A percentile compares a stretch with the other conserved stretches of the same genome.
Conservation (phyloP, 2,113 vertebrate genomes). For the Ochotona curzoniae region DNA sequence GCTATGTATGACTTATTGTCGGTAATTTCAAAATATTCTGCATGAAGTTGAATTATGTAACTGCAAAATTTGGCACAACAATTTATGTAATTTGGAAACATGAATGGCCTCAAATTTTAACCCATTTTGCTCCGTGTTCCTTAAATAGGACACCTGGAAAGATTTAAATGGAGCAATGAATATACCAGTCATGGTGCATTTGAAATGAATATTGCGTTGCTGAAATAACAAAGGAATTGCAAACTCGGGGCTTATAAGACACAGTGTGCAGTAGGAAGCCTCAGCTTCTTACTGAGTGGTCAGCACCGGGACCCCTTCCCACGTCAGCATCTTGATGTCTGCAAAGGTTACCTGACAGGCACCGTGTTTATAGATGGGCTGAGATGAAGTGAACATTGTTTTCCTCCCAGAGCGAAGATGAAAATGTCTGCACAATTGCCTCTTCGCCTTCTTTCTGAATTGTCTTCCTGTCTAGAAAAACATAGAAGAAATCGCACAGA, state of each 20-base stretch:
- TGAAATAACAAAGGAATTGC: too few relatives aligned
- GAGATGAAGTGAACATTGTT: conserved; percentile 5
- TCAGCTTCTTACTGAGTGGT: not conserved
- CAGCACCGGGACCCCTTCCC: not conserved
- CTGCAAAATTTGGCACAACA: not conserved
- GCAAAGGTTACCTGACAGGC: conserved; percentile 21
- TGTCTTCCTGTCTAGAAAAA: conserved; percentile 61
- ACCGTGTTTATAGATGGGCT: conserved; percentile 23
- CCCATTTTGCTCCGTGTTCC: too few relatives aligned
- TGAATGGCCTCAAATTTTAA: not conserved
- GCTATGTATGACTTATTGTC: not conserved
- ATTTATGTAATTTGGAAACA: not conserved
- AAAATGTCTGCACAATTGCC: not conserved
- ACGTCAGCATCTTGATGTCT: not conserved
- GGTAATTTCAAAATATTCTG: conserved; percentile 1
- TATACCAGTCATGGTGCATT: too few relatives aligned
- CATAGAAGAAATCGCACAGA: conserved; percentile 46
- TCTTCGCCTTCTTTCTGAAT: conserved; percentile 35
- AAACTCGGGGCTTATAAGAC: not conserved
- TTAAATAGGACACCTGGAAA: too few relatives aligned
- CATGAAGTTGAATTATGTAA: not conserved
- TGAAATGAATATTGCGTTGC: too few relatives aligned
- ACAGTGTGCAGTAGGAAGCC: not conserved
- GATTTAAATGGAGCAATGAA: too few relatives aligned
- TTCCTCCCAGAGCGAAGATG: conserved; percentile 11